Base-by-base conservation (phyloP, 1,140 invertebrate genomes). In the Stratiolaelaps scimitus region DNA sequence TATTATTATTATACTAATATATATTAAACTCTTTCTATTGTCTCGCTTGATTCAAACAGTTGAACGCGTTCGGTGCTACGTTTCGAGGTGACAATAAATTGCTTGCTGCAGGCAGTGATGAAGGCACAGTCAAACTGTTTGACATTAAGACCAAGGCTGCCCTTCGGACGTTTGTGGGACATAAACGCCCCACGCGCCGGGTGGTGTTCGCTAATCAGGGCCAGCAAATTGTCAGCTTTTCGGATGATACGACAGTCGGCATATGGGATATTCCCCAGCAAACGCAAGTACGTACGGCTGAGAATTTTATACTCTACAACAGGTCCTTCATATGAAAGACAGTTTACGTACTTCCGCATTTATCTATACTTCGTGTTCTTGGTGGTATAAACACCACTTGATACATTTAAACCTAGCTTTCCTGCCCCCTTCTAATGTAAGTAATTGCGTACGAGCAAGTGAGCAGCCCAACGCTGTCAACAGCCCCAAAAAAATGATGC, bases 231-330 rank as follows among this genome's bases (percentile, higher is more conserved):
- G 80, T 86, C 6, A 92, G 91, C 72, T 94, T 90, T 75, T 89
- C 89, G 7, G 92, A 98, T 79, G 93, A 98, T 74, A 92, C 91
- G 76, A 81, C 84, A n/a, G 82, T 88, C 7, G 79, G 80, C 68
- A 69, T 94, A 10, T 96, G 91, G 90, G 92, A 97, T 73, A 86
- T 97, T 72, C 79, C 86, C 5, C 87, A 81, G 71, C 89, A 93
- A 82, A 83, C 69, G 78, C 81, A 79, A 70, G 83, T 72, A 70
- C 78, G 71, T 40, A 81, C 76, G 20, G 91, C 85, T 73, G 80
- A 82, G 67, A 82, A 40, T 40, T 10, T 40, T 40, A 40, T 40
- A 68, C 23, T 64, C 28, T 34, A n/a, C 6, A 48, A 43, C 23
- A 40, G 34, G 10, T 40, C 10, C 34, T 6, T 40, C 10, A 40